Evolutionary conservation across 2,888 invertebrate genomes (phyloP), one percentile per base, ranked within the genome.

Genomic region (Lithosia quadra): DNA sequence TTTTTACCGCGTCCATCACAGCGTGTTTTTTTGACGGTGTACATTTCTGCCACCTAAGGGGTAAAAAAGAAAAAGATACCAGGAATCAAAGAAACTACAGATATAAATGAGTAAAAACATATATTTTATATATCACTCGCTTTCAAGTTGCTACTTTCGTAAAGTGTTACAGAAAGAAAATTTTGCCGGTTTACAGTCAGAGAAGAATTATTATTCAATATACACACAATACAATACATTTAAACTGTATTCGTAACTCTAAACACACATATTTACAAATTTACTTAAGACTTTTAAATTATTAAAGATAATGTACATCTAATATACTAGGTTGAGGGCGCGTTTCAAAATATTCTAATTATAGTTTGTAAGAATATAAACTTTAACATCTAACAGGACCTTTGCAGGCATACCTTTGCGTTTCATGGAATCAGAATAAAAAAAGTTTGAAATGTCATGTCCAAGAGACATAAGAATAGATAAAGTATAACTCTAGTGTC

Each of bases 51-150:
- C n/a, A n/a, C n/a, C n/a, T n/a, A n/a, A n/a, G n/a, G n/a, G n/a
- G n/a, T n/a, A n/a, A n/a, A n/a, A n/a, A n/a, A n/a, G n/a, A n/a
- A n/a, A n/a, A 28, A 5, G 28, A 28, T 28, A 13, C 4, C 49
- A 24, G 24, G 5, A 62, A 69, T 76, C 67, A 80, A 87, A 60
- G 15, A 67, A 91, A 90, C 86, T 81, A 86, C 84, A 82, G 75
- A 74, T 79, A 77, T 89, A 92, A 93, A 93, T 94, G 93, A 94
- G 94, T 94, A 94, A 91, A 94, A 94, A 94, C 94, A 94, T 94
- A 94, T 94, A 94, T 94, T 94, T 91, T 89, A 92, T 93, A 94
- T 94, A 93, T 81, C 81, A 81, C 80, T 81, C 80, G 79, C 75
- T 84, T 89, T 89, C 86, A 88, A 86, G 83, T 86, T 84, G 86